Evolutionary conservation across 2,888 invertebrate species (phyloP).

Genomic region (Aphodius granarius): DNA sequence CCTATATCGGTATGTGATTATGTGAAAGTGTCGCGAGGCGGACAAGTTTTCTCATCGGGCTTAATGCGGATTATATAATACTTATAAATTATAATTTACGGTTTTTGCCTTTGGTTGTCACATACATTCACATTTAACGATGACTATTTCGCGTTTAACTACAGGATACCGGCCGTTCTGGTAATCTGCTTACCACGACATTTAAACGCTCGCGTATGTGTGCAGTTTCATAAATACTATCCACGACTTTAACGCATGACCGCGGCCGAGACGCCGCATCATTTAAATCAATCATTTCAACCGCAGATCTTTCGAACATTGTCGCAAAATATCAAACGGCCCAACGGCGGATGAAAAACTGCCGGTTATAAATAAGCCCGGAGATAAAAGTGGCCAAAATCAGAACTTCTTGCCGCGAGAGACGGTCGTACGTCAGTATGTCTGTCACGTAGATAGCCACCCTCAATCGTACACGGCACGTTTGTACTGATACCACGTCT

Average conservation of each 20-base stretch:
- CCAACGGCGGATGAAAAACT: neutral
- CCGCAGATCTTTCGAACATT: too few relatives aligned
- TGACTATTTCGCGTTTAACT: constrained; percentile 6
- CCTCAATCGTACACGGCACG: constrained; percentile 37
- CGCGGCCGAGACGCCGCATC: neutral
- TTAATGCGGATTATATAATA: constrained; percentile 24
- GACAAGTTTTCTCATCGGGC: neutral
- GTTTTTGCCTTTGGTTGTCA: constrained; percentile 19
- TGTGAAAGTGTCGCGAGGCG: neutral
- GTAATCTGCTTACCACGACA: constrained; percentile 11
- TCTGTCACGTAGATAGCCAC: constrained; percentile 48
- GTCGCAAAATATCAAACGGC: neutral
- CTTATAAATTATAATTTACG: constrained; percentile 24
- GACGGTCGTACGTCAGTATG: constrained; percentile 47
- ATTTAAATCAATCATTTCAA: neutral
- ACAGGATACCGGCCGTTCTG: constrained; percentile 15
- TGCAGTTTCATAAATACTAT: constrained; percentile 13
- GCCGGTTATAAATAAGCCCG: neutral
- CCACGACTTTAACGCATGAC: constrained; percentile 1
- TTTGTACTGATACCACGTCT: constrained; percentile 46
- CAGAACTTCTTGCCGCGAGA: constrained; percentile 42
- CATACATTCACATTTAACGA: constrained; percentile 14
- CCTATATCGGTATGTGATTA: neutral
- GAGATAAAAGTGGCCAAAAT: constrained; percentile 32
- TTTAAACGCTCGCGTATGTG: constrained; percentile 10